phyloP scores from a whole-genome alignment of 2,888 invertebrate genomes.

The Nomada fabriciana region DNA sequence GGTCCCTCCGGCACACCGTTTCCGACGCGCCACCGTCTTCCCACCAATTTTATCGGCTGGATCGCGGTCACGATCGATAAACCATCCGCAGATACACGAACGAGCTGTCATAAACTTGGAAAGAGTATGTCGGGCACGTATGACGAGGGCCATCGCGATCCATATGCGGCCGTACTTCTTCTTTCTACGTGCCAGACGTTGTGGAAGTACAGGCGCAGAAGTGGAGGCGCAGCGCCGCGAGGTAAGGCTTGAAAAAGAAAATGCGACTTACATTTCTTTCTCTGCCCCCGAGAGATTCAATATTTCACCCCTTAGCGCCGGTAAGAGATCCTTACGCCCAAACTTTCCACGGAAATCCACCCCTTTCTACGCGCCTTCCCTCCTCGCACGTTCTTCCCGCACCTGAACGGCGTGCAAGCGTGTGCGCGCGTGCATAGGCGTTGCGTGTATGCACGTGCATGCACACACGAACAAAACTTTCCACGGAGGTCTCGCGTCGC shows the following conservation, averaged over 20 bases:
- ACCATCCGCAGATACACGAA: slow-evolving; percentile 43
- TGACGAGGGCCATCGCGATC: slow-evolving; percentile 62
- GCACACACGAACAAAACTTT: neutral
- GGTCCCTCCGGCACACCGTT: neutral
- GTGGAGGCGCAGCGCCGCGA: slow-evolving; percentile 18
- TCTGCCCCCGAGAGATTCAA: slow-evolving; percentile 54
- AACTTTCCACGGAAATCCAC: slow-evolving; percentile 59
- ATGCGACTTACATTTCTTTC: slow-evolving; percentile 65
- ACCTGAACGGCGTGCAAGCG: too few relatives aligned
- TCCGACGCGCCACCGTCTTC: slow-evolving; percentile 13
- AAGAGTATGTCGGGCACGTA: slow-evolving; percentile 63
- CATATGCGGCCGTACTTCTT: slow-evolving; percentile 46
- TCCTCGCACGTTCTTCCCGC: neutral
- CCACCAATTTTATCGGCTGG: neutral
- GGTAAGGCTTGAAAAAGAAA: slow-evolving; percentile 50
- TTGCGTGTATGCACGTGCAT: neutral
- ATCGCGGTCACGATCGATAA: slow-evolving; percentile 52
- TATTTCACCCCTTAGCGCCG: slow-evolving; percentile 63
- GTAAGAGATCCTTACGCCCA: slow-evolving; percentile 57
- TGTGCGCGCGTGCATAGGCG: neutral
- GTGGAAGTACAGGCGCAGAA: neutral
- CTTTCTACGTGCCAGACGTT: slow-evolving; percentile 32
- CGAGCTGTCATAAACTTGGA: slow-evolving; percentile 57
- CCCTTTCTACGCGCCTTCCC: slow-evolving; percentile 34
- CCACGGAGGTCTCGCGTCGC: slow-evolving; percentile 7